A percentile compares a stretch with the other conserved stretches of the same genome.
These are phyloP conservation scores for Isaurus tuberculatus DNA, from an alignment of 92 coral and sea anemone genomes.

Conservation along the genomic window DNA sequence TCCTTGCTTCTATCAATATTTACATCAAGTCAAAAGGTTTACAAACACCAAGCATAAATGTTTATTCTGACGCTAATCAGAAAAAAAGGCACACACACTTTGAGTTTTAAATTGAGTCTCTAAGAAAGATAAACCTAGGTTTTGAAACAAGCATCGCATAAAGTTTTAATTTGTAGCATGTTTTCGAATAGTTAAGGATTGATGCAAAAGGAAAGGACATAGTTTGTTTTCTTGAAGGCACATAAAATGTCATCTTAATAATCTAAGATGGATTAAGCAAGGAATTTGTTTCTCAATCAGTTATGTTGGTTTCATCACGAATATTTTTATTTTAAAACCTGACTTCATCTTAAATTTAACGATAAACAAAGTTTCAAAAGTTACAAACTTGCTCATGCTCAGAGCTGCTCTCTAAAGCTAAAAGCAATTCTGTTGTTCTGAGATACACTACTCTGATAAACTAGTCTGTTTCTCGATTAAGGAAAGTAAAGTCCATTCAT, in stretches of 20 bases:
- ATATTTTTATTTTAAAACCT: not conserved
- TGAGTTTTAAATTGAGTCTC: slow-evolving; percentile 11
- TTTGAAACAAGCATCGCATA: not conserved
- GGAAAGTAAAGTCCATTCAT: no score
- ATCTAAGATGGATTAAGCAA: not conserved
- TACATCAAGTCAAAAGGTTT: slow-evolving; percentile 66
- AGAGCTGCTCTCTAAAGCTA: no score
- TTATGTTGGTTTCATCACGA: not conserved
- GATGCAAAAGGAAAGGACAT: no score
- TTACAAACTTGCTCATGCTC: no score
- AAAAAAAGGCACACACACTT: not conserved
- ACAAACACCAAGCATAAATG: slow-evolving; percentile 70
- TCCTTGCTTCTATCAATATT: slow-evolving; percentile 64
- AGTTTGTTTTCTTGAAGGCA: no score
- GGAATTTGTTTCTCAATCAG: slow-evolving; percentile 1
- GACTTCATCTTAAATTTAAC: not conserved
- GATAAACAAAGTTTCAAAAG: not conserved
- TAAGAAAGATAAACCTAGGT: not conserved
- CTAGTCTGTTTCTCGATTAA: no score
- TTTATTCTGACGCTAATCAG: slow-evolving; percentile 59
- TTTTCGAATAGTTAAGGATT: not conserved
- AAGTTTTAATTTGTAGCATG: not conserved
- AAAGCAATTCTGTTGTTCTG: no score
- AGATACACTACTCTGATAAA: no score
- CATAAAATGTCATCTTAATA: not conserved